phyloP scores from a whole-genome alignment of 2,888 invertebrate species.

The Diogma glabrata region DNA sequence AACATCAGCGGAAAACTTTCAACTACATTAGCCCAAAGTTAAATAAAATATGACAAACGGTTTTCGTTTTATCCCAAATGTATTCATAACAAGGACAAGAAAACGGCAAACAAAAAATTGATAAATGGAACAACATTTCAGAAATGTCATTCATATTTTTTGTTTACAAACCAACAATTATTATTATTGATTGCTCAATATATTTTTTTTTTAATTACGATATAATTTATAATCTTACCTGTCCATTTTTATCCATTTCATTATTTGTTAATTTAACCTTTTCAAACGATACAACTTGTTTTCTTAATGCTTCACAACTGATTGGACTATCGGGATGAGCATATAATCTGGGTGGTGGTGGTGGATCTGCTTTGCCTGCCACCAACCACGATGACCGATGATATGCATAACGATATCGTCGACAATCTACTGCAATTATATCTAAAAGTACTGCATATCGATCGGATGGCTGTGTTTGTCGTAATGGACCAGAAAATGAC shows the following conservation, averaged over 20 bases:
- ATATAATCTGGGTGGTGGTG: conserved; percentile 84
- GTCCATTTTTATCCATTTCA: conserved; percentile 92
- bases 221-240: conserved; percentile 49
- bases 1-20: too few relatives aligned
- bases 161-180: too few relatives aligned
- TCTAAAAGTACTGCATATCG: conserved; percentile 90
- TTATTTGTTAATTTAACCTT: conserved; percentile 98
- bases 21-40: too few relatives aligned
- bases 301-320: conserved; percentile 86
- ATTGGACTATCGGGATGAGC: conserved; percentile 95
- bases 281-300: conserved; percentile 96
- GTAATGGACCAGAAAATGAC: conserved; percentile 64
- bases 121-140: too few relatives aligned
- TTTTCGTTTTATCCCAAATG: too few relatives aligned
- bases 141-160: too few relatives aligned
- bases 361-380: conserved; percentile 96
- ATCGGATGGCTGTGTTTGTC: conserved; percentile 58
- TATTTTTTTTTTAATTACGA: too few relatives aligned
- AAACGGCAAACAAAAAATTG: too few relatives aligned
- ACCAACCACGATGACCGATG: conserved; percentile 97
- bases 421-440: conserved; percentile 93
- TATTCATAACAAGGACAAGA: too few relatives aligned
- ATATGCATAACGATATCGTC: conserved; percentile 95
- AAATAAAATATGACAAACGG: too few relatives aligned
- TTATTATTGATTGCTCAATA: too few relatives aligned